phyloP scores from a whole-genome alignment of 1,140 invertebrate species.

The Macrobrachium nipponense region DNA sequence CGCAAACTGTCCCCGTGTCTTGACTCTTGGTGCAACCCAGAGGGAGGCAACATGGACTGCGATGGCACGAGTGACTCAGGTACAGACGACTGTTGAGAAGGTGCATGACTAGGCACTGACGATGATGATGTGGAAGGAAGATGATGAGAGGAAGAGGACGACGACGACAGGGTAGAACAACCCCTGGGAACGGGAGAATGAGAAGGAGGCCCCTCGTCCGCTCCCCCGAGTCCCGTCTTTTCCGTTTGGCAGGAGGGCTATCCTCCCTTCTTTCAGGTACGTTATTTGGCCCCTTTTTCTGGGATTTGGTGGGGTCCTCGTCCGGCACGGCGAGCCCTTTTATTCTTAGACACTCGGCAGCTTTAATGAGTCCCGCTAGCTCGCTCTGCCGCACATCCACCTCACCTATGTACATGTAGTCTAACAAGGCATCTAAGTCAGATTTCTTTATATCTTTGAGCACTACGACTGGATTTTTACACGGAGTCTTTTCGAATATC shows the following conservation, averaged over 20 bases:
- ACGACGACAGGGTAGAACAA: slow-evolving; percentile 33
- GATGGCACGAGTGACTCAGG: slow-evolving; percentile 62
- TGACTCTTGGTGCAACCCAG: slow-evolving; percentile 31
- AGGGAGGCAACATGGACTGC: slow-evolving; percentile 49
- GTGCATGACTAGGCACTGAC: slow-evolving; percentile 61
- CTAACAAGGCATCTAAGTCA: slow-evolving; percentile 59
- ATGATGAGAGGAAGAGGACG: slow-evolving; percentile 39
- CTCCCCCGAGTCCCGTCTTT: slow-evolving; percentile 55
- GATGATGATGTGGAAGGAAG: slow-evolving; percentile 46
- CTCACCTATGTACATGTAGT: slow-evolving; percentile 60
- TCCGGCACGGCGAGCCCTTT: slow-evolving; percentile 57
- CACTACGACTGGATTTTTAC: slow-evolving; percentile 58
- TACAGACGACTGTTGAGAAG: slow-evolving; percentile 48
- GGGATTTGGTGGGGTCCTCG: slow-evolving; percentile 55
- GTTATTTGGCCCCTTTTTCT: slow-evolving; percentile 42
- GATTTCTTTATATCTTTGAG: slow-evolving; percentile 57
- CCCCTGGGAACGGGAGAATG: slow-evolving; percentile 34
- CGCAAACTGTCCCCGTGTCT: slow-evolving; percentile 24
- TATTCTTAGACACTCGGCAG: slow-evolving; percentile 57
- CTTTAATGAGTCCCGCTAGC: slow-evolving; percentile 55
- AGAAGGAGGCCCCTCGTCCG: slow-evolving; percentile 39
- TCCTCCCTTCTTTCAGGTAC: slow-evolving; percentile 57
- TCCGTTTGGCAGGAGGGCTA: slow-evolving; percentile 55
- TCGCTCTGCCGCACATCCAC: slow-evolving; percentile 58
- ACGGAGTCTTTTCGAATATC: slow-evolving; percentile 61